These are phyloP conservation scores for Sarcophaga bullata DNA, from an alignment of 1,140 invertebrate genomes.

Conservation along the genomic window DNA sequence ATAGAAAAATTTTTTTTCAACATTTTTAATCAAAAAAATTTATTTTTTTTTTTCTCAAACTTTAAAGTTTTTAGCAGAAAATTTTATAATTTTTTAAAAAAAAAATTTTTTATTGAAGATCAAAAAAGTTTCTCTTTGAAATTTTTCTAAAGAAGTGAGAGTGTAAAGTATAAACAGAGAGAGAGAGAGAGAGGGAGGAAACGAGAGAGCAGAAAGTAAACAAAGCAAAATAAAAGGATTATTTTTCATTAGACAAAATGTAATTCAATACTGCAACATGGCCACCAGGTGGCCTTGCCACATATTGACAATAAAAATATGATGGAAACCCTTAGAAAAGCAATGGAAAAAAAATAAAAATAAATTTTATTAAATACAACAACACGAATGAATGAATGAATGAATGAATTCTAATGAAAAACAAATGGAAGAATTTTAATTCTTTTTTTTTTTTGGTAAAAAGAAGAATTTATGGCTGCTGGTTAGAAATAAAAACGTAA, in stretches of 20 bases:
- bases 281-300: constrained; percentile 37
- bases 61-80: too few species aligned
- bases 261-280: not conserved
- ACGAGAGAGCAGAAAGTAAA: not conserved
- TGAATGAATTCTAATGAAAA: not conserved
- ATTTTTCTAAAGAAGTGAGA: not conserved
- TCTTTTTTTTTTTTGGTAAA: not conserved
- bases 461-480: not conserved
- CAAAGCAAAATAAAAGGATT: constrained; percentile 27
- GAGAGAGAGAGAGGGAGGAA: not conserved
- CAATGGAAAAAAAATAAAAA: not conserved
- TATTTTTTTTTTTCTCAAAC: too few species aligned
- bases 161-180: not conserved
- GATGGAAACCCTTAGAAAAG: not conserved
- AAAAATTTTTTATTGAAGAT: too few species aligned
- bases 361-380: not conserved
- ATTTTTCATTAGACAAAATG: constrained; percentile 12
- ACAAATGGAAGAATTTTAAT: not conserved
- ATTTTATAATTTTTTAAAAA: too few species aligned
- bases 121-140: too few species aligned
- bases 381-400: not conserved
- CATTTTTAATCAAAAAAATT: too few species aligned
- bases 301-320: constrained; percentile 26
- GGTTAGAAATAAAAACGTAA: constrained; percentile 15
- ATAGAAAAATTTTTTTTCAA: too few species aligned